phyloP scores from a whole-genome alignment of 2,888 invertebrate genomes.

The Lithophane leautieri region DNA sequence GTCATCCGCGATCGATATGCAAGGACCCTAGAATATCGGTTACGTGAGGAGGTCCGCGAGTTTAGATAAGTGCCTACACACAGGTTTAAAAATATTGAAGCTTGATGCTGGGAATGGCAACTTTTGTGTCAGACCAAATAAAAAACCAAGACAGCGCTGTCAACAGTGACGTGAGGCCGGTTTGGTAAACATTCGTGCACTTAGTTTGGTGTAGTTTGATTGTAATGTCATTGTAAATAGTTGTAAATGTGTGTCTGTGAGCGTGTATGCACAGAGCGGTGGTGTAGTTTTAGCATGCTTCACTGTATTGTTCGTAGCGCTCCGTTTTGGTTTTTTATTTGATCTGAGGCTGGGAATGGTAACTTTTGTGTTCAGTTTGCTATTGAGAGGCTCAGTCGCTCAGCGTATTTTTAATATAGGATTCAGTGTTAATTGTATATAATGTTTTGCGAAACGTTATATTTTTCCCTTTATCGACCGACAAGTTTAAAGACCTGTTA shows the following conservation, averaged over 20 bases:
- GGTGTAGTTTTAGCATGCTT: no score
- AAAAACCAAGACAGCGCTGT: no score
- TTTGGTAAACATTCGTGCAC: no score
- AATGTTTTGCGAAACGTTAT: not conserved
- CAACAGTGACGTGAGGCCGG: no score
- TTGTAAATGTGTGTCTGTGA: no score
- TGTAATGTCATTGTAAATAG: no score
- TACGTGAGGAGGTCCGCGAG: slow-evolving; percentile 32
- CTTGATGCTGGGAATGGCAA: not conserved
- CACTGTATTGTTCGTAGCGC: no score
- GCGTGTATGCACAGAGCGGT: no score
- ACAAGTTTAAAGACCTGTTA: slow-evolving; percentile 1
- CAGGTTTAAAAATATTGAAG: not conserved
- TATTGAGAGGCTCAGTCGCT: not conserved
- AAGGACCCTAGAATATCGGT: slow-evolving; percentile 60
- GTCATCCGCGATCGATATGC: slow-evolving; percentile 77
- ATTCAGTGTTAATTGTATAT: not conserved
- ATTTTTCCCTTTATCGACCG: not conserved
- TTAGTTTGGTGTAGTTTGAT: no score
- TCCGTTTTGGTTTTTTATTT: no score
- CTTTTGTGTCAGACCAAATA: no score
- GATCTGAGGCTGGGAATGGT: not conserved
- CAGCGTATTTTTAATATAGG: not conserved
- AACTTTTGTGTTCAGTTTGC: not conserved
- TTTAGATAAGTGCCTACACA: not conserved